phyloP scores from a whole-genome alignment of 2,888 invertebrate genomes.

The Fragum sueziense region DNA sequence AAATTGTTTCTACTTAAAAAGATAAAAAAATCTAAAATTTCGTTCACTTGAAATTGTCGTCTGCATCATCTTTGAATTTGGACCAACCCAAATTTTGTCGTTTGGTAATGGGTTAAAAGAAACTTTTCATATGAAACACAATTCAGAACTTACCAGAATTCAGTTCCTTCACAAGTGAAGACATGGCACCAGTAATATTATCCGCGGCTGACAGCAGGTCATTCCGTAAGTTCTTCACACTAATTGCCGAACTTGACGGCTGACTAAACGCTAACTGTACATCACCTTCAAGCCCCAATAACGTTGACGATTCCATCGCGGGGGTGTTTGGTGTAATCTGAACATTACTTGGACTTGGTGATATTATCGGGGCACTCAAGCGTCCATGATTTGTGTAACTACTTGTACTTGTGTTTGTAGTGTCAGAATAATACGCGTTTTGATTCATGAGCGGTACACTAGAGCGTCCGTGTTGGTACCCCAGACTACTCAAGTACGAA shows the following conservation, averaged over 20 bases:
- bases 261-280: conserved; percentile 84
- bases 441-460: conserved; percentile 57
- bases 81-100: too few relatives aligned
- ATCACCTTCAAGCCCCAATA: conserved; percentile 81
- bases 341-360: conserved; percentile 32
- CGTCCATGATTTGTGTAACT: conserved; percentile 51
- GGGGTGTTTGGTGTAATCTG: conserved; percentile 63
- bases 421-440: conserved; percentile 48
- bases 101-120: too few relatives aligned
- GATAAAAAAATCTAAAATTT: too few relatives aligned
- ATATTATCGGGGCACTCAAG: conserved; percentile 51
- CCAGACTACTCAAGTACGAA: conserved; percentile 45
- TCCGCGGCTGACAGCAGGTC: conserved; percentile 97
- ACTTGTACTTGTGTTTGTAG: conserved; percentile 40
- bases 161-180: conserved; percentile 96
- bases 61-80: too few relatives aligned
- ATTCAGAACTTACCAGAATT: conserved; percentile 56
- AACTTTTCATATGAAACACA: too few relatives aligned
- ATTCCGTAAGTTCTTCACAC: conserved; percentile 82
- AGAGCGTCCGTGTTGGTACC: conserved; percentile 48
- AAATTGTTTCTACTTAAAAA: too few relatives aligned
- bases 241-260: conserved; percentile 61
- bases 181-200: conserved; percentile 99
- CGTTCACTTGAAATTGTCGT: too few relatives aligned
- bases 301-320: conserved; percentile 67